Conservation (phyloP, 2,888 invertebrate species). For the Apodemia duryi region DNA sequence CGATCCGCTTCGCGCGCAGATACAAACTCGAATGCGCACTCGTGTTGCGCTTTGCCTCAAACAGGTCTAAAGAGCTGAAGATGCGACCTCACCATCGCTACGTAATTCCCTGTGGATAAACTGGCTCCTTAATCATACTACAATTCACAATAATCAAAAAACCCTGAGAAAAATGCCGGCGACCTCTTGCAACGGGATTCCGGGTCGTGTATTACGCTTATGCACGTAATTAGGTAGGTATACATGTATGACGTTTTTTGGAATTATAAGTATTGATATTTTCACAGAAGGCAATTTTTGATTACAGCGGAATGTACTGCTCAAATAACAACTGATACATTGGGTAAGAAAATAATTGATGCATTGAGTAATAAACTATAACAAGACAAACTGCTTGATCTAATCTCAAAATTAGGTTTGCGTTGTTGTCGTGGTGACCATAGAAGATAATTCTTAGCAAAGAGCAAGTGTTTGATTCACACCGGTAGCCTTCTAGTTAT, state of each 20-base stretch:
- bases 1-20: conserved; percentile 72
- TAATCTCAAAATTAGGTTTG: no score
- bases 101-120: conserved; percentile 1
- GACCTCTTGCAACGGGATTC: conserved; percentile 6
- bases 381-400: no score
- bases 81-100: conserved; percentile 14
- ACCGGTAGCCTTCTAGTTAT: no score
- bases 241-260: background rate
- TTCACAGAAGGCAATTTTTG: background rate
- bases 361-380: no score
- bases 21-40: conserved; percentile 50
- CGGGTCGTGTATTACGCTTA: background rate
- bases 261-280: background rate
- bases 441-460: no score
- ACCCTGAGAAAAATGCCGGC: conserved; percentile 4
- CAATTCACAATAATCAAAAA: background rate
- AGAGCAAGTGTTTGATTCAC: no score
- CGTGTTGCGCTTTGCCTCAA: conserved; percentile 19
- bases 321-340: no score
- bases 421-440: no score
- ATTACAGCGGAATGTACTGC: no score
- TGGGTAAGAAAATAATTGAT: no score
- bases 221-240: background rate
- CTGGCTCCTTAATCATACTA: background rate
- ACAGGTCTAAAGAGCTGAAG: conserved; percentile 24